Conservation (phyloP, 2,797 vertebrate species). For the Spondyliosoma cantharus region DNA sequence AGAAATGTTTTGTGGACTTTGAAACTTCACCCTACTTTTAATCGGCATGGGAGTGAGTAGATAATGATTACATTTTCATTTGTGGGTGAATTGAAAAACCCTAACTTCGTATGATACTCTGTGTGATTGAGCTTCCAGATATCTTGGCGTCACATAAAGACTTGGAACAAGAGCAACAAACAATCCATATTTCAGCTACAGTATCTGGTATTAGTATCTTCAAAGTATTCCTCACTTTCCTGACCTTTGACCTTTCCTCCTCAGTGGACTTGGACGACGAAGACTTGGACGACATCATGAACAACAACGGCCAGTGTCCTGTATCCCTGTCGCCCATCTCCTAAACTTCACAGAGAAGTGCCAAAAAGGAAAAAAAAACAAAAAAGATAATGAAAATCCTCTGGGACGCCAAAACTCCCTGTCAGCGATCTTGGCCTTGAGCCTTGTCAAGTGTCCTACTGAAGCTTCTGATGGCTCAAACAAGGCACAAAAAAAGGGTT, state of each 20-base stretch:
- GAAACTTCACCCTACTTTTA: too few relatives aligned
- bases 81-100: too few relatives aligned
- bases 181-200: not conserved
- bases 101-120: too few relatives aligned
- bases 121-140: not conserved
- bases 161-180: too few relatives aligned
- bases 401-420: conserved; percentile 62
- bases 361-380: conserved; percentile 52
- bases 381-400: conserved; percentile 8
- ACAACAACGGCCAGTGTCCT: conserved; percentile 85
- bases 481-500: conserved; percentile 52
- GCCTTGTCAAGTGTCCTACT: conserved; percentile 63
- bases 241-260: conserved; percentile 35
- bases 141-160: not conserved
- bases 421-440: conserved; percentile 65
- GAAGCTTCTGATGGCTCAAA: conserved; percentile 62
- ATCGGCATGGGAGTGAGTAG: too few relatives aligned
- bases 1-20: too few relatives aligned
- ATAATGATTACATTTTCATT: too few relatives aligned
- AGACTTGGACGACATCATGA: conserved; percentile 86
- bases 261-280: conserved; percentile 86
- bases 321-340: conserved; percentile 82
- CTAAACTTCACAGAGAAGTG: conserved; percentile 79
- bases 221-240: not conserved
- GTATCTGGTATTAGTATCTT: not conserved